Evolutionary conservation across 2,113 vertebrate species (phyloP), one percentile per base, ranked within the genome.

Genomic region (Microcebus griseorufus): DNA sequence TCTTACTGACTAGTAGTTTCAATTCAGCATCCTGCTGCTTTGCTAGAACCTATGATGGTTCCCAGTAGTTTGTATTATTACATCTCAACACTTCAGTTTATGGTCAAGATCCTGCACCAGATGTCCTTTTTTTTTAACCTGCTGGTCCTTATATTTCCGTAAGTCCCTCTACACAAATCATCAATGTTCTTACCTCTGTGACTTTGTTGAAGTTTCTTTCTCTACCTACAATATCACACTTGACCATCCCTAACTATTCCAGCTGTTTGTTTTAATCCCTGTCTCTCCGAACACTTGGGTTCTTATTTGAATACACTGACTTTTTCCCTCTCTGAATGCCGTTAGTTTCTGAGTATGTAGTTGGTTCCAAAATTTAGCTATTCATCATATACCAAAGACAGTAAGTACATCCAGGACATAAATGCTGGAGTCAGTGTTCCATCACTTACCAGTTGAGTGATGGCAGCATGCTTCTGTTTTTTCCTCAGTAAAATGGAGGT

Each of bases 341-440:
- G 14, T 76, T 80, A 23, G 11, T 73, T 90, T 95, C 37, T 84
- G 37, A 87, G 69, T 4, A 39, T 81, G 34, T 65, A 29, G 48
- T 69, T 82, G 25, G 89, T 90, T 95, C 45, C 32, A 93, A 92
- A 96, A 69, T 64, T 82, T 93, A 75, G 29, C 27, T 86, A 6
- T 88, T 80, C 82, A 37, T 93, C 34, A 70, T 53, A 53, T 39
- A 72, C 9, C 37, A 82, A 84, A 93, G 65, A 64, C 32, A 86
- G 39, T 60, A 16, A 89, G n/a, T 60, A 16, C 10, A 86, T 73
- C 65, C 60, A 64, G 16, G 32, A 58, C 37, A 75, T 86, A 16
- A 86, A 55, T 91, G 83, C 42, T 53, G 23, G 65, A 69, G 62
- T 82, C 62, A 83, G 42, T 25, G 2, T 79, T 84, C n/a, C 37